phyloP scores from a whole-genome alignment of 53 echinoderm and acorn worm genomes.

The Antedon mediterranea region DNA sequence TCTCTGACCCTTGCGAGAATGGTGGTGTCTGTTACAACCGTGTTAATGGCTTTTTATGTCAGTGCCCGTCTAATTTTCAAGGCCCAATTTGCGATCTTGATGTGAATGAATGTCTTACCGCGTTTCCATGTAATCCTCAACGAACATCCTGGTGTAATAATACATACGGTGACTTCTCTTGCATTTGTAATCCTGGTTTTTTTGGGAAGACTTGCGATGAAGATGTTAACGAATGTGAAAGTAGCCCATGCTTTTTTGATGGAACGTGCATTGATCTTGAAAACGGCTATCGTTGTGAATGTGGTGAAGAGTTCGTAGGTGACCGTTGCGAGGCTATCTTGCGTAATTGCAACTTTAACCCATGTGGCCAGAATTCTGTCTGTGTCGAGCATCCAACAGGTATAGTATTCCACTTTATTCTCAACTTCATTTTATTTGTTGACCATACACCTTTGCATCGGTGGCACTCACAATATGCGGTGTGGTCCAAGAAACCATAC shows the following conservation, averaged over 20 bases:
- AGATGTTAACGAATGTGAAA: constrained; percentile 69
- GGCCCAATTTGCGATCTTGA: constrained; percentile 51
- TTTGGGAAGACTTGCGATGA: constrained; percentile 52
- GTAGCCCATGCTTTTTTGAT: constrained; percentile 79
- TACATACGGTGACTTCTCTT: constrained; percentile 61
- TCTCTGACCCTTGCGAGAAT: constrained; percentile 53
- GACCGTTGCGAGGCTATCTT: constrained; percentile 74
- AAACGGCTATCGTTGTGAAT: constrained; percentile 59
- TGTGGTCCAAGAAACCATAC: too few relatives aligned
- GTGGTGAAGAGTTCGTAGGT: constrained; percentile 65
- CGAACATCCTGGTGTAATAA: constrained; percentile 67
- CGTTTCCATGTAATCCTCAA: constrained; percentile 38
- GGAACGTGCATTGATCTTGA: constrained; percentile 71
- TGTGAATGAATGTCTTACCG: constrained; percentile 57
- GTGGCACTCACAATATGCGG: too few relatives aligned
- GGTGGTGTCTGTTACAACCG: constrained; percentile 53
- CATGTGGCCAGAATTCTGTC: constrained; percentile 73
- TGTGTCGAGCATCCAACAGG: constrained; percentile 80
- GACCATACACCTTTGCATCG: too few relatives aligned
- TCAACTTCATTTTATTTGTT: too few relatives aligned
- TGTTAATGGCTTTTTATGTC: constrained; percentile 43
- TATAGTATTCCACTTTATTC: too few relatives aligned
- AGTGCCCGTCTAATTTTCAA: constrained; percentile 58
- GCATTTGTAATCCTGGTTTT: constrained; percentile 65
- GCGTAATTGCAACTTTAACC: constrained; percentile 89